A percentile compares a stretch with the other conserved stretches of the same genome.
Evolutionary conservation across 2,888 invertebrate genomes (phyloP).

Genomic region (Pantelozetes paolii): DNA sequence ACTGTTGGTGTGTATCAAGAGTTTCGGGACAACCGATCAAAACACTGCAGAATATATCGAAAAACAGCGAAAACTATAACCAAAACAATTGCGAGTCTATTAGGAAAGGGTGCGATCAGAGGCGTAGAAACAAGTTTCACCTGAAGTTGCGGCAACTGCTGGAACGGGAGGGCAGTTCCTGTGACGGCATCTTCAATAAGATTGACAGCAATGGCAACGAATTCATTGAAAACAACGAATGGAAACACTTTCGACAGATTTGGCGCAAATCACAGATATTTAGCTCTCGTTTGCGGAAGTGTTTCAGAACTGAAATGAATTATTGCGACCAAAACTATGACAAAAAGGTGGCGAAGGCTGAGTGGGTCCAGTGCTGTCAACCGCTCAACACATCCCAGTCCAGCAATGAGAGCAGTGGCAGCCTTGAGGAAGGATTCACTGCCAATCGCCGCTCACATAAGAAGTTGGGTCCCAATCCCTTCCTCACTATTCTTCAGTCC

Average conservation of each 20-base stretch:
- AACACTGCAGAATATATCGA: not conserved
- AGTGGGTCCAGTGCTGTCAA: slow-evolving; percentile 38
- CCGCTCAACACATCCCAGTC: not conserved
- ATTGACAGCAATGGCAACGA: not conserved
- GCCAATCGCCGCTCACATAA: not conserved
- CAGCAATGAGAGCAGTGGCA: not conserved
- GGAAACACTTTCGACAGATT: slow-evolving; percentile 35
- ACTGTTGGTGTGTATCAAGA: slow-evolving; percentile 40
- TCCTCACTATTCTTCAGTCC: not conserved
- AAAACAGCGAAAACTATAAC: not conserved
- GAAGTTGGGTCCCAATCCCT: not conserved
- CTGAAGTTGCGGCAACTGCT: slow-evolving; percentile 6
- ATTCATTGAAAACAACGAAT: slow-evolving; percentile 30
- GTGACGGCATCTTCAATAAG: slow-evolving; percentile 23
- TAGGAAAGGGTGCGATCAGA: slow-evolving; percentile 35
- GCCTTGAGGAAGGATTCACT: not conserved
- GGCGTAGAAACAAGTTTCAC: slow-evolving; percentile 35
- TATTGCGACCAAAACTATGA: slow-evolving; percentile 39
- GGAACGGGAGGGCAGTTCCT: slow-evolving; percentile 5
- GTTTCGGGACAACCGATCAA: slow-evolving; percentile 38
- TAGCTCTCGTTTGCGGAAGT: slow-evolving; percentile 20
- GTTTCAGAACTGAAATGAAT: slow-evolving; percentile 38
- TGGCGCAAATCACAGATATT: slow-evolving; percentile 4
- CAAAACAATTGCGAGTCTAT: slow-evolving; percentile 20
- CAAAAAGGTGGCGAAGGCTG: not conserved